phyloP scores from a whole-genome alignment of 2,113 vertebrate species.

The Dendropsophus ebraccatus region DNA sequence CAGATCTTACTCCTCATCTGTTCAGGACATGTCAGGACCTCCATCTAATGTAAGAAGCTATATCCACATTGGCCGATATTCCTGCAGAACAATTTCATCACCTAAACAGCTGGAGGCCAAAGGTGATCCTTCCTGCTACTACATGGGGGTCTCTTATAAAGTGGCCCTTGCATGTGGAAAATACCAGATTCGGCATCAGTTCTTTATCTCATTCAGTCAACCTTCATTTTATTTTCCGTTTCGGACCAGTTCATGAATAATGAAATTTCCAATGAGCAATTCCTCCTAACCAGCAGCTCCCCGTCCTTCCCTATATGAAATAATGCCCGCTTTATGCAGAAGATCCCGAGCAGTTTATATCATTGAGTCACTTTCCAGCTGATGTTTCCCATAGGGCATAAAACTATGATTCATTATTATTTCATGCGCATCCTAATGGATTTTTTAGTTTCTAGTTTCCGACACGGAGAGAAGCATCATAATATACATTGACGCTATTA shows the following conservation, averaged over 20 bases:
- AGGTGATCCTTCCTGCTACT: neutral
- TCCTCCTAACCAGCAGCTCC: neutral
- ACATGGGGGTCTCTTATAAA: no score
- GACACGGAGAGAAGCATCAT: neutral
- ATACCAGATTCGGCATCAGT: neutral
- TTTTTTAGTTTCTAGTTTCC: constrained; percentile 13
- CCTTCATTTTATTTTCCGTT: neutral
- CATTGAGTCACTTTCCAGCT: neutral
- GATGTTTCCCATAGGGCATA: constrained; percentile 39
- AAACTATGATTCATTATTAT: constrained; percentile 42
- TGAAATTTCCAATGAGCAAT: neutral
- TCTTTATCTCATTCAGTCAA: neutral
- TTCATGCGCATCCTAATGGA: constrained; percentile 49
- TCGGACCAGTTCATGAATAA: neutral
- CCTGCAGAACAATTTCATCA: no score
- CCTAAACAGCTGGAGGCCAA: neutral
- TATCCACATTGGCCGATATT: no score
- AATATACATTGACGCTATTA: constrained; percentile 38
- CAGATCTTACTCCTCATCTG: no score
- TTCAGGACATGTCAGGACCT: no score
- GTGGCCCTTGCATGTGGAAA: neutral
- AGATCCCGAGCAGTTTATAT: neutral
- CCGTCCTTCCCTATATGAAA: neutral
- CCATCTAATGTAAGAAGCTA: no score
- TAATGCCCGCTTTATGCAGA: constrained; percentile 21